Evolutionary conservation across 2,888 invertebrate species (phyloP), one percentile per base, ranked within the genome.

Genomic region (Athalia circularis): DNA sequence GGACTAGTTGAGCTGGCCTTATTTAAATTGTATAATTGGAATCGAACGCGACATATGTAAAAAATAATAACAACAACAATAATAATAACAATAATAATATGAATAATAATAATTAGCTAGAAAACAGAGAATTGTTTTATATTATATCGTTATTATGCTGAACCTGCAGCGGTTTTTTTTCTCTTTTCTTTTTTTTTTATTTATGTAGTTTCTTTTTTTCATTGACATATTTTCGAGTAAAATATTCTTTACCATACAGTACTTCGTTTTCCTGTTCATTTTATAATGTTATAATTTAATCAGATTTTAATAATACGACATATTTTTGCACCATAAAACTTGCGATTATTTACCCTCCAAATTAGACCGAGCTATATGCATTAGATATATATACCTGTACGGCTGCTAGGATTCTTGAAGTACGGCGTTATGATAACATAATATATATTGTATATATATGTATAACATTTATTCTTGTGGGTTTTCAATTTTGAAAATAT

Each of bases 1-100:
- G 89, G 90, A 90, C 90, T 90, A 90, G 90, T 90, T 90, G 90
- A 90, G 90, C 90, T 88, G 89, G 88, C 88, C 88, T 88, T 87
- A 86, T 85, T 79, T 85, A 77, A 29, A 79, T 79, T 65, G 68
- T 68, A 83, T 84, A 85, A 84, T 86, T 84, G 84, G 82, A 84
- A 85, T 85, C 85, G 84, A 61, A 57, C 50, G 6, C 70, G 75
- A 61, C 76, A 43, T 72, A 79, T 72, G 29, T 61, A 77, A 15
- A 65, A 9, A 77, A 68, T 65, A 70, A 48, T 43, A 4, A 8
- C 15, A 54, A 45, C 4, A 67, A 65, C 15, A 54, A 45, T 1
- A 67, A 67, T 47, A 15, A 67, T 6, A 6, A 65, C n/a, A 59
- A 70, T n/a, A 54, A 9, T 47, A 52, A 11, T 0, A 61, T 47